These are phyloP conservation scores for Phyllotis vaccarum DNA, from an alignment of 2,797 vertebrate species.

Conservation along the genomic window DNA sequence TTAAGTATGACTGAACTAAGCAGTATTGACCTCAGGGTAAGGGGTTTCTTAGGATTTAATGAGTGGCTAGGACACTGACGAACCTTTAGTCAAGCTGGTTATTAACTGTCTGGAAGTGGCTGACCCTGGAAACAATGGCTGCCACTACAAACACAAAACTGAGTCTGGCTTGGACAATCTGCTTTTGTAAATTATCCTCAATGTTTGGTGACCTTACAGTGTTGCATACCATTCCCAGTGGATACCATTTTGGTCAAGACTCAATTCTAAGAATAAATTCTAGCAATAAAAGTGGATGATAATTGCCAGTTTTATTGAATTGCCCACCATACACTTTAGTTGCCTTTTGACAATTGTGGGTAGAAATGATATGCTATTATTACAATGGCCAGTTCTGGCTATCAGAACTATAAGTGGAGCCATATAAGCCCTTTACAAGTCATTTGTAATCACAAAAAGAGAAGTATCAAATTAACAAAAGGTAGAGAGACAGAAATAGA, in stretches of 20 bases:
- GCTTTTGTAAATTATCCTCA: conserved; percentile 64
- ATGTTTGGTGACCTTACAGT: background rate
- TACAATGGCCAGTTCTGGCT: background rate
- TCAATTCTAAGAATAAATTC: background rate
- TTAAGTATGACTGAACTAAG: conserved; percentile 64
- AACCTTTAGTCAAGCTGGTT: conserved; percentile 71
- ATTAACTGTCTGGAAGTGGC: conserved; percentile 68
- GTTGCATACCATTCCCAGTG: background rate
- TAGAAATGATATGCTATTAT: background rate
- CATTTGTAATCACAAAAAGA: background rate
- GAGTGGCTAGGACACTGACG: conserved; percentile 55
- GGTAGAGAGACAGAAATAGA: too few relatives aligned
- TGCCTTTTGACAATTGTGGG: background rate
- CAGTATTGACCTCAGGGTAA: conserved; percentile 77
- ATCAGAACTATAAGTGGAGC: background rate
- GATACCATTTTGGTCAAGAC: background rate
- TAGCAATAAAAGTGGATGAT: background rate
- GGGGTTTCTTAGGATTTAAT: conserved; percentile 66
- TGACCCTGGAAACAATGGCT: conserved; percentile 73
- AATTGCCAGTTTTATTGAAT: background rate
- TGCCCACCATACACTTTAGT: background rate
- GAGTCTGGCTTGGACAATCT: conserved; percentile 67
- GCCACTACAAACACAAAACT: conserved; percentile 34
- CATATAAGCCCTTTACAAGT: background rate
- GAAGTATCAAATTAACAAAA: background rate